Percentiles rank a stretch among this genome's conserved stretches.
phyloP scores from a whole-genome alignment of 2,888 invertebrate species.

The Eumacrocentrus americanus region DNA sequence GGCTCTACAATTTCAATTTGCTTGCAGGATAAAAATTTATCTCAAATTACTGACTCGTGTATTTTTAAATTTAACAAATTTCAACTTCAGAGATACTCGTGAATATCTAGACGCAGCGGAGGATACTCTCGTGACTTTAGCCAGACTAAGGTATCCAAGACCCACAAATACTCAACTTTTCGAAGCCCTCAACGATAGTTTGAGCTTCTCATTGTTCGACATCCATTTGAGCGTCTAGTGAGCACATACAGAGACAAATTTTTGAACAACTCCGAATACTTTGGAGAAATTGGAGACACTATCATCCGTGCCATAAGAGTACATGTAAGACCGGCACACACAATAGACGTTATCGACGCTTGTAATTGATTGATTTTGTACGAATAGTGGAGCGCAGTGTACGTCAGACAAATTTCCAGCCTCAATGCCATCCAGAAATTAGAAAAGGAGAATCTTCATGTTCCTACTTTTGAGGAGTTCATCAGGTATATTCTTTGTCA shows the following conservation, averaged over 20 bases:
- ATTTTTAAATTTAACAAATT: neutral
- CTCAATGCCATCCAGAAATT: no score
- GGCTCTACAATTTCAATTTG: constrained; percentile 89
- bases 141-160: constrained; percentile 78
- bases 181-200: constrained; percentile 75
- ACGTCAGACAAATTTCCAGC: no score
- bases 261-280: constrained; percentile 77
- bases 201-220: constrained; percentile 82
- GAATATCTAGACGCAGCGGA: constrained; percentile 77
- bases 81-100: constrained; percentile 68
- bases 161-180: constrained; percentile 73
- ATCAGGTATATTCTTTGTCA: constrained; percentile 78
- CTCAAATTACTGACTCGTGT: no score
- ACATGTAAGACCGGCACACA: no score
- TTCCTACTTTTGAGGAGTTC: constrained; percentile 83
- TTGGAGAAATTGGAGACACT: constrained; percentile 77
- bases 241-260: constrained; percentile 86
- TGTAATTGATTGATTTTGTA: no score
- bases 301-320: constrained; percentile 75
- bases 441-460: no score
- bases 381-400: no score
- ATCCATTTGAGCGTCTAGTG: constrained; percentile 79
- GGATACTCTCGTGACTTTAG: constrained; percentile 77
- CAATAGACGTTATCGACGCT: no score
- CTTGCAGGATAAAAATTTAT: constrained; percentile 75